These are phyloP conservation scores for Dinocampus coccinellae DNA, from an alignment of 2,888 invertebrate genomes.

Conservation along the genomic window DNA sequence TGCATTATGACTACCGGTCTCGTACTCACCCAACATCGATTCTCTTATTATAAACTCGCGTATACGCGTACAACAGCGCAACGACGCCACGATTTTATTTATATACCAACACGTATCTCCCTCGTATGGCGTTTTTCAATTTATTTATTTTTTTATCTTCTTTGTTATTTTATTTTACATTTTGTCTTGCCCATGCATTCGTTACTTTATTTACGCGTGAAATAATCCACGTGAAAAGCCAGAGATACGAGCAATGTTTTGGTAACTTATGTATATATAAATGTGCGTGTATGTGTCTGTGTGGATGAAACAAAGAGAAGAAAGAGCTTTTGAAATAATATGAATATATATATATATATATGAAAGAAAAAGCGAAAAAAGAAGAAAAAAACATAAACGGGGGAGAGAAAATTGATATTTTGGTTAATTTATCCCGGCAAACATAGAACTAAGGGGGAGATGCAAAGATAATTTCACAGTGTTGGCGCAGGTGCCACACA, in stretches of 20 bases:
- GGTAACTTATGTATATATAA: neutral
- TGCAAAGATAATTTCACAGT: conserved; percentile 57
- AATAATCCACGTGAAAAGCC: conserved; percentile 46
- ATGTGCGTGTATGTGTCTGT: neutral
- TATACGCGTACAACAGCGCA: conserved; percentile 6
- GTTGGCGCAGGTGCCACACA: conserved; percentile 63
- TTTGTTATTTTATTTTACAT: conserved; percentile 30
- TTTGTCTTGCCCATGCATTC: conserved; percentile 62
- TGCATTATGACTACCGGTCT: conserved; percentile 21
- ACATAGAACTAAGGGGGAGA: conserved; percentile 41
- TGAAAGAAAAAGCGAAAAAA: conserved; percentile 20
- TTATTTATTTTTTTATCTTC: too few species aligned
- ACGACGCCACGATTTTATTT: conserved; percentile 66
- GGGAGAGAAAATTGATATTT: conserved; percentile 20
- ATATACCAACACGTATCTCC: conserved; percentile 51
- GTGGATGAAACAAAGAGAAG: conserved; percentile 3
- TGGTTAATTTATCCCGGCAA: conserved; percentile 54
- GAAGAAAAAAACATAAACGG: conserved; percentile 10
- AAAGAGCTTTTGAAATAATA: conserved; percentile 11
- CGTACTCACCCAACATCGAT: conserved; percentile 34
- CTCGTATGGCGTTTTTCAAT: conserved; percentile 40
- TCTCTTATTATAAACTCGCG: conserved; percentile 53
- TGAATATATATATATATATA: neutral
- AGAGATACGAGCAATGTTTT: conserved; percentile 36
- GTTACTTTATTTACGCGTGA: conserved; percentile 64